Evolutionary conservation across 1,140 invertebrate genomes (phyloP), one percentile per base, ranked within the genome.

Genomic region (Drosophila busckii): DNA sequence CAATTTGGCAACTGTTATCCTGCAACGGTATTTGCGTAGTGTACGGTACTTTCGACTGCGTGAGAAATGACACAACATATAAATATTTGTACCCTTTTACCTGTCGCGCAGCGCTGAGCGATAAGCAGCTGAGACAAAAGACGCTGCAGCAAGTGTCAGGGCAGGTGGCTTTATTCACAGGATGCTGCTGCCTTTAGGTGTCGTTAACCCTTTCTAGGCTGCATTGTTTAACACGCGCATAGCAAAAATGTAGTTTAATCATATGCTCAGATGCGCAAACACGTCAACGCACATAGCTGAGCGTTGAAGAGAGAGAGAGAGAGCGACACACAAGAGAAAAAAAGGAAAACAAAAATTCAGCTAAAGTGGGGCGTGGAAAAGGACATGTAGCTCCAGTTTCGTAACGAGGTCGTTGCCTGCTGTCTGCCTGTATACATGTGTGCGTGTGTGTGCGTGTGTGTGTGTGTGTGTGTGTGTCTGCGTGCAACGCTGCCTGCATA

Each of bases 231-330:
- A 42, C 13, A 48, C 26, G 16, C 12, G 48, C 40, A 28, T 35
- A 54, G 31, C 50, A 54, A 80, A n/a, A 80, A 78, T 80, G 73
- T 78, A 78, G 73, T 80, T 69, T 78, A 78, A 78, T 78, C 73
- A 78, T 73, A 71, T 78, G 75, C 73, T 73, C 63, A 78, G 64
- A 78, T 78, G 73, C 73, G 61, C 68, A 78, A 78, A 80, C 73
- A 78, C 75, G 73, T 63, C 71, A 64, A 76, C 70, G 49, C 55
- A 44, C 62, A 66, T 16, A 23, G 10, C 29, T 23, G 54, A 64
- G 45, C n/a, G n/a, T n/a, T n/a, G 40, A 54, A 48, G 34, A 66
- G 25, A 37, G 42, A 40, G 45, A 38, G 34, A 32, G 26, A 53
- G 38, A 48, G 22, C 19, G 19, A 40, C 8, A 16, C 25, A 50